Conservation (phyloP, 2,113 vertebrate genomes). For the Vicugna pacos region DNA sequence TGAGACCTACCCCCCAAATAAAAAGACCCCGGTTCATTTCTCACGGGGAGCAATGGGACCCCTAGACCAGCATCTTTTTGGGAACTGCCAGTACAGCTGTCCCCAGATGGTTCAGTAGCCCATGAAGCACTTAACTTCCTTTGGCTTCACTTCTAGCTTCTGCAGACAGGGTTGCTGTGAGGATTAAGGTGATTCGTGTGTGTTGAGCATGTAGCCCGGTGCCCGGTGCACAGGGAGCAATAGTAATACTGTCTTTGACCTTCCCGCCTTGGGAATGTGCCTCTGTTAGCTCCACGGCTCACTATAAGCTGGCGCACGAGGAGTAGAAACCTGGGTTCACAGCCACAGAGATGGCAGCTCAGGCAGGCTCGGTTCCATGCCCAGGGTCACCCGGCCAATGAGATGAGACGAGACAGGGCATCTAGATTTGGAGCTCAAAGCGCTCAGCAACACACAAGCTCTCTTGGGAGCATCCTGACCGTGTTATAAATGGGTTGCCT, state of each 20-base stretch:
- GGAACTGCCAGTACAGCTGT: accelerated
- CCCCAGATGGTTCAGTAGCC: no score
- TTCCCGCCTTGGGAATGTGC: not conserved
- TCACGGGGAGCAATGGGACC: not conserved
- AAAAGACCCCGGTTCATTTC: not conserved
- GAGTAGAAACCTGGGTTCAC: not conserved
- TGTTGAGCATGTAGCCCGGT: not conserved
- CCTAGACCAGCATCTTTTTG: not conserved
- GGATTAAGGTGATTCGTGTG: not conserved
- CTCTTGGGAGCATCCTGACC: not conserved
- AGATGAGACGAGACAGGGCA: accelerated
- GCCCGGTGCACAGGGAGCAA: not conserved
- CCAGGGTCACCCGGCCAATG: not conserved
- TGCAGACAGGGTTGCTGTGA: not conserved
- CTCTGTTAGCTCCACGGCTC: not conserved
- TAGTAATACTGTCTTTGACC: not conserved
- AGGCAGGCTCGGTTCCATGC: not conserved
- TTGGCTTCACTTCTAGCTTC: not conserved
- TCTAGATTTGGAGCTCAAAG: not conserved
- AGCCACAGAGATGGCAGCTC: not conserved
- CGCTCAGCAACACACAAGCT: not conserved
- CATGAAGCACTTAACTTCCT: accelerated
- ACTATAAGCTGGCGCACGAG: accelerated
- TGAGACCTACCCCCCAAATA: not conserved
- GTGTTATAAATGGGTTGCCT: not conserved